Evolutionary conservation across 2,888 invertebrate species (phyloP).

Genomic region (Taphrorychus bicolor): DNA sequence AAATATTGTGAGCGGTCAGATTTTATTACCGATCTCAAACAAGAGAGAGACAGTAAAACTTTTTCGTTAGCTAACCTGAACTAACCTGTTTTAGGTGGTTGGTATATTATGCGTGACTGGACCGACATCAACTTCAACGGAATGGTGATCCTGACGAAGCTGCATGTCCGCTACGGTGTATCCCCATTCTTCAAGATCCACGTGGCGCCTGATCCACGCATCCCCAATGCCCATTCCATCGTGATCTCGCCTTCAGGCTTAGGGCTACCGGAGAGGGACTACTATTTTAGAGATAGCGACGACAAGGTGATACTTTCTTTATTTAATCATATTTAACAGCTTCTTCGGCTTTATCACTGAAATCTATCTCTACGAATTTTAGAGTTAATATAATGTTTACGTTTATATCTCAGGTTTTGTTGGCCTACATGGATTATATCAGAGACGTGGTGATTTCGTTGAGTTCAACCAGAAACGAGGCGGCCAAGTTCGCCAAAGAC

Average conservation of each 20-base stretch:
- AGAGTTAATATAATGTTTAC: too few species aligned
- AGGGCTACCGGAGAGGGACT: slow-evolving; percentile 63
- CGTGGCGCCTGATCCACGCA: slow-evolving; percentile 62
- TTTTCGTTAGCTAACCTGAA: too few species aligned
- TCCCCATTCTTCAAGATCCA: slow-evolving; percentile 63
- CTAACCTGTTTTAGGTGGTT: slow-evolving; percentile 60
- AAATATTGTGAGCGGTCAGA: too few species aligned
- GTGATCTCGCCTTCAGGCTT: slow-evolving; percentile 64
- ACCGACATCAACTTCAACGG: slow-evolving; percentile 58
- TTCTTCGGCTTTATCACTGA: too few species aligned
- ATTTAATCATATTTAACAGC: neutral
- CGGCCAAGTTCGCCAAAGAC: slow-evolving; percentile 62
- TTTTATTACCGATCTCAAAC: neutral
- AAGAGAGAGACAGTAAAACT: neutral
- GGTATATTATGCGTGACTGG: slow-evolving; percentile 61
- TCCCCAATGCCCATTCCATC: slow-evolving; percentile 60
- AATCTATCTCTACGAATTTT: too few species aligned
- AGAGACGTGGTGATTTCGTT: slow-evolving; percentile 62
- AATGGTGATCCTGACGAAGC: slow-evolving; percentile 54
- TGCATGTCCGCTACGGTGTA: slow-evolving; percentile 62
- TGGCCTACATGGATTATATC: slow-evolving; percentile 62
- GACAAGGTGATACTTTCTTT: slow-evolving; percentile 54
- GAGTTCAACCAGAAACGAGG: slow-evolving; percentile 60
- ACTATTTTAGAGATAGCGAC: slow-evolving; percentile 60
- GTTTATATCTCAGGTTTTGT: slow-evolving; percentile 56